Evolutionary conservation across 2,797 vertebrate genomes (phyloP), one percentile per base, ranked within the genome.

Genomic region (Enoplosus armatus): DNA sequence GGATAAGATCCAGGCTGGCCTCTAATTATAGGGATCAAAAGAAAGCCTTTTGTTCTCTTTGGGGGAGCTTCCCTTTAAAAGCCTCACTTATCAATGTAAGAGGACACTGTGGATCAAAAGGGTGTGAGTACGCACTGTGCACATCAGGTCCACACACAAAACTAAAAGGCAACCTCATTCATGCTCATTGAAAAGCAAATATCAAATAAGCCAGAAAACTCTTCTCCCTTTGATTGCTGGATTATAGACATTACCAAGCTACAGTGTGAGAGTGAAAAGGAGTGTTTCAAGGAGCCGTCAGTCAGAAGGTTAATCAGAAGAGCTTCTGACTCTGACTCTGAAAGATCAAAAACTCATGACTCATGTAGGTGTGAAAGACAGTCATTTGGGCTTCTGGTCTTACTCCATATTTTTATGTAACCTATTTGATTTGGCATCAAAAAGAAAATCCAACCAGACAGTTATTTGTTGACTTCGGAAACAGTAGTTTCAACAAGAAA

Each of bases 1-100:
- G 59, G 75, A 59, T 80, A 55, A 74, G 48, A 78, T 65, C 77
- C 51, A 73, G 26, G 33, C 72, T 64, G 80, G 45, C 66, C 29
- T 83, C 50, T 88, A 70, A 90, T 92, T 89, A 80, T 43, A 50
- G 60, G 66, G 72, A 91, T 93, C 77, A 91, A 85, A 91, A 81
- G 53, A 90, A 77, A 84, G 55, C 45, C 51, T 82, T 83, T 83
- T 88, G 41, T 80, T 88, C 64, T 73, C 60, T 75, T 87, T 37
- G 61, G 43, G 60, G 59, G 75, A 64, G 74, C 69, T 70, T 81
- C 60, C 60, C 24, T 83, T 75, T 62, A 70, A 88, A 87, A 86
- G 75, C 62, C 41, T 64, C 54, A 43, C 78, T 89, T 78, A 77
- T 84, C 53, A 54, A 26, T 41, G 22, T 63, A 67, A 63, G 62